These are phyloP conservation scores for Troides oblongomaculatus DNA, from an alignment of 2,888 invertebrate genomes.

Conservation along the genomic window DNA sequence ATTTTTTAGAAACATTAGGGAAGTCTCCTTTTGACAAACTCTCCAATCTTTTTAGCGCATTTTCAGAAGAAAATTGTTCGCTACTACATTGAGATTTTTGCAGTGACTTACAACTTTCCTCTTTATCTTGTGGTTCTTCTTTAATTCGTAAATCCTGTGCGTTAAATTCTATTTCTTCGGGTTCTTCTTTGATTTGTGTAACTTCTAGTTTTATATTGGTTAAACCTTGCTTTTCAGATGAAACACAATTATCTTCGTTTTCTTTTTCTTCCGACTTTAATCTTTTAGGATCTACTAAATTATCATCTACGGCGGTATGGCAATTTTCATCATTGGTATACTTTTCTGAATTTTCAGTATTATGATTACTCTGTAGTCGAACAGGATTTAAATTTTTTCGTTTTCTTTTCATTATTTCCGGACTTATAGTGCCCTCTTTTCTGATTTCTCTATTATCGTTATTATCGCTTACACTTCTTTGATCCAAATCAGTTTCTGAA, in stretches of 20 bases:
- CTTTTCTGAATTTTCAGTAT: slow-evolving; percentile 43
- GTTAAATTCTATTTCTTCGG: slow-evolving; percentile 48
- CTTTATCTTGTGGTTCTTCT: slow-evolving; percentile 61
- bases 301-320: slow-evolving; percentile 49
- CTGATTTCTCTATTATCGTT: slow-evolving; percentile 57
- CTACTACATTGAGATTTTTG: slow-evolving; percentile 36
- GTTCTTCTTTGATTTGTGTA: slow-evolving; percentile 53
- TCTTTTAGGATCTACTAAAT: slow-evolving; percentile 58
- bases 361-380: slow-evolving; percentile 81
- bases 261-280: slow-evolving; percentile 56
- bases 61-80: slow-evolving; percentile 76
- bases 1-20: slow-evolving; percentile 66
- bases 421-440: slow-evolving; percentile 75
- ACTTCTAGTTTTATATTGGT: slow-evolving; percentile 60
- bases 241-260: slow-evolving; percentile 33
- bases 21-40: slow-evolving; percentile 89
- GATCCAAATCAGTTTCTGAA: slow-evolving; percentile 71
- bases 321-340: slow-evolving; percentile 46
- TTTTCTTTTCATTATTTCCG: slow-evolving; percentile 87
- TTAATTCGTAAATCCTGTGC: slow-evolving; percentile 64
- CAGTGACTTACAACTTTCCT: slow-evolving; percentile 54
- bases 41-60: slow-evolving; percentile 88
- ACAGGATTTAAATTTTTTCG: slow-evolving; percentile 94
- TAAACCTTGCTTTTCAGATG: slow-evolving; percentile 39
- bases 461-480: slow-evolving; percentile 67